A percentile compares a stretch with the other conserved stretches of the same genome.
Evolutionary conservation across 2,888 invertebrate genomes (phyloP).

Genomic region (Arge pagana): DNA sequence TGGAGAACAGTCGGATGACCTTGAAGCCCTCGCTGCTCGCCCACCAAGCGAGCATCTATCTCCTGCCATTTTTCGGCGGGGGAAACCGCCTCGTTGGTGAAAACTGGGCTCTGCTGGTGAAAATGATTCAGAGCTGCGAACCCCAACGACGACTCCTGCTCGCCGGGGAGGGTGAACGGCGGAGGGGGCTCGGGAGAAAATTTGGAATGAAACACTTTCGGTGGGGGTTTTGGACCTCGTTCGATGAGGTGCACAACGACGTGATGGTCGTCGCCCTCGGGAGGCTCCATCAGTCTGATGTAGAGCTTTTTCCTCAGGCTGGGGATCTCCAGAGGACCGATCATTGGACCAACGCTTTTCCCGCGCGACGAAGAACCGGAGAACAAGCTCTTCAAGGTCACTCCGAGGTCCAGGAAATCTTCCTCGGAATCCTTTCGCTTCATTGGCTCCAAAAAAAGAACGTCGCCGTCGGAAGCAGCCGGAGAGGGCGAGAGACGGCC

Average conservation of each 20-base stretch:
- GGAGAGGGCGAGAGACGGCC: no score
- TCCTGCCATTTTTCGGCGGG: neutral
- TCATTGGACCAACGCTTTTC: constrained; percentile 38
- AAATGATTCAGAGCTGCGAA: neutral
- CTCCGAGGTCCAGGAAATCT: constrained; percentile 5
- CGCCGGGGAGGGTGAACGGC: neutral
- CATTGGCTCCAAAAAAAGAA: constrained; percentile 25
- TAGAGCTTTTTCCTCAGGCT: constrained; percentile 41
- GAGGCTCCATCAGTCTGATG: constrained; percentile 36
- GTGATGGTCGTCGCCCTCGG: constrained; percentile 32
- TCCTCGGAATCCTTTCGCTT: constrained; percentile 19
- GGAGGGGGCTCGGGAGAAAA: no score
- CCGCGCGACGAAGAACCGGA: no score
- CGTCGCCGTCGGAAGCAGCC: neutral
- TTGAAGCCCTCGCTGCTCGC: no score
- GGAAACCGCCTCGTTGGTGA: neutral
- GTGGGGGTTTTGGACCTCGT: neutral
- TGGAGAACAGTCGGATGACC: neutral
- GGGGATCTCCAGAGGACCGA: constrained; percentile 44
- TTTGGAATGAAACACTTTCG: no score
- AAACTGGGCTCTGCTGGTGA: neutral
- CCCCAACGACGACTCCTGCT: no score
- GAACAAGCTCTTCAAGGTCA: constrained; percentile 6
- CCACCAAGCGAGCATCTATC: neutral
- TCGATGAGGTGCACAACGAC: constrained; percentile 40